Evolutionary conservation across 2,888 invertebrate genomes (phyloP).

Genomic region (Argyresthia albistria): DNA sequence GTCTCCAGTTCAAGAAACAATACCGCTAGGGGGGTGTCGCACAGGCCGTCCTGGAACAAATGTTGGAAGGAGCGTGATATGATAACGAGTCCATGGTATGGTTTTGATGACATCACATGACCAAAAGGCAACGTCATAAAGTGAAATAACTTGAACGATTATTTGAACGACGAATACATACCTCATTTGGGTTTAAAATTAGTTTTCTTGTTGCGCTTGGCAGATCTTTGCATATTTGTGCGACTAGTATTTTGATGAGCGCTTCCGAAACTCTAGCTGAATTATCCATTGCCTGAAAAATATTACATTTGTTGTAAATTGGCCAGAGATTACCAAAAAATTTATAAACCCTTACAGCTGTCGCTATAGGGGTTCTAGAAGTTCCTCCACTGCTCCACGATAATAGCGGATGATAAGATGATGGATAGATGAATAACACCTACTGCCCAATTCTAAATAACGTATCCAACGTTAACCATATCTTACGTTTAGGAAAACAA

Average conservation of each 20-base stretch:
- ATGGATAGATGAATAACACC: too few relatives aligned
- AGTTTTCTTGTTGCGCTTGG: conserved; percentile 53
- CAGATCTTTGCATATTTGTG: conserved; percentile 71
- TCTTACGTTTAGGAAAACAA: too few relatives aligned
- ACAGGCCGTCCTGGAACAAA: conserved; percentile 51
- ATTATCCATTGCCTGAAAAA: conserved; percentile 58
- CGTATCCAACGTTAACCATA: too few relatives aligned
- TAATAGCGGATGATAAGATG: too few relatives aligned
- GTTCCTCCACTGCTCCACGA: too few relatives aligned
- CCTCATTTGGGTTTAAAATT: conserved; percentile 80
- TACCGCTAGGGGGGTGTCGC: conserved; percentile 56
- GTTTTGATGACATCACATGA: background rate
- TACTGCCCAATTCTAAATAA: too few relatives aligned
- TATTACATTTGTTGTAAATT: background rate
- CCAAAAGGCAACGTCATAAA: too few relatives aligned
- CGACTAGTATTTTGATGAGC: conserved; percentile 76
- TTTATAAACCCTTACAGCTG: too few relatives aligned
- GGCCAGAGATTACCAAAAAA: too few relatives aligned
- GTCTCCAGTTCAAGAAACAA: conserved; percentile 56
- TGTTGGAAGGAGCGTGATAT: background rate
- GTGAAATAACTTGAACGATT: too few relatives aligned
- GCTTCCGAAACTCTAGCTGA: conserved; percentile 73
- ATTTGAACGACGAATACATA: conserved; percentile 23
- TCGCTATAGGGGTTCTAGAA: too few relatives aligned
- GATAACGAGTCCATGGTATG: too few relatives aligned